Conservation (phyloP, 1,140 invertebrate genomes). For the Drosophila miranda region DNA sequence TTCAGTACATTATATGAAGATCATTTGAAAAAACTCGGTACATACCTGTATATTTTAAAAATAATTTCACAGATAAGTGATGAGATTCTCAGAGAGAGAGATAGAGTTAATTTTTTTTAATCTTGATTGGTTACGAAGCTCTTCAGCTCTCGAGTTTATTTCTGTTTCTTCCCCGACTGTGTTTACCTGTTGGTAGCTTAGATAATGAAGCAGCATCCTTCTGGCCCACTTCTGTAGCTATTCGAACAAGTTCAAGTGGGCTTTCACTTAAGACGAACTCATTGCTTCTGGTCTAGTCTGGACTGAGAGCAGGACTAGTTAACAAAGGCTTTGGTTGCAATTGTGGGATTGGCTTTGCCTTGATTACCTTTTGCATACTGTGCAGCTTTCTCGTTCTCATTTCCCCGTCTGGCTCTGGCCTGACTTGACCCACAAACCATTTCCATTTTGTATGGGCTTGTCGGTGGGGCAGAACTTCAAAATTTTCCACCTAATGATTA, state of each 20-base stretch:
- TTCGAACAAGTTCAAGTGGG: conserved; percentile 28
- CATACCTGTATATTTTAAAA: no score
- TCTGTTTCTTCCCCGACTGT: neutral
- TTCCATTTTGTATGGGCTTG: conserved; percentile 14
- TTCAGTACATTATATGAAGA: no score
- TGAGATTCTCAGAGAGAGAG: no score
- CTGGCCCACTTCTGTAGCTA: conserved; percentile 3
- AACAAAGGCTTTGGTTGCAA: conserved; percentile 36
- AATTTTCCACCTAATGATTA: conserved; percentile 47
- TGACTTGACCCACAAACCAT: conserved; percentile 45
- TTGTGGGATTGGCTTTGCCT: conserved; percentile 37
- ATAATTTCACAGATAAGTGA: no score
- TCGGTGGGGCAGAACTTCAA: neutral
- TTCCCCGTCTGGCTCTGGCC: conserved; percentile 29
- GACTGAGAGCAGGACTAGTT: conserved; percentile 1
- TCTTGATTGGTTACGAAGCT: neutral
- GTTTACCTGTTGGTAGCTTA: conserved; percentile 26
- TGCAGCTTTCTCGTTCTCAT: conserved; percentile 26
- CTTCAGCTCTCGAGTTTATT: no score
- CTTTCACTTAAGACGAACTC: conserved; percentile 12
- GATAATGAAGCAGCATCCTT: conserved; percentile 11
- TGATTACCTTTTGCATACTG: conserved; percentile 38
- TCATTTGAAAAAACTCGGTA: no score
- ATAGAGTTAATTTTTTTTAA: no score
- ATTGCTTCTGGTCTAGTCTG: conserved; percentile 13